Base-by-base conservation (phyloP, 2,113 vertebrate species). In the Stictonetta naevosa region DNA sequence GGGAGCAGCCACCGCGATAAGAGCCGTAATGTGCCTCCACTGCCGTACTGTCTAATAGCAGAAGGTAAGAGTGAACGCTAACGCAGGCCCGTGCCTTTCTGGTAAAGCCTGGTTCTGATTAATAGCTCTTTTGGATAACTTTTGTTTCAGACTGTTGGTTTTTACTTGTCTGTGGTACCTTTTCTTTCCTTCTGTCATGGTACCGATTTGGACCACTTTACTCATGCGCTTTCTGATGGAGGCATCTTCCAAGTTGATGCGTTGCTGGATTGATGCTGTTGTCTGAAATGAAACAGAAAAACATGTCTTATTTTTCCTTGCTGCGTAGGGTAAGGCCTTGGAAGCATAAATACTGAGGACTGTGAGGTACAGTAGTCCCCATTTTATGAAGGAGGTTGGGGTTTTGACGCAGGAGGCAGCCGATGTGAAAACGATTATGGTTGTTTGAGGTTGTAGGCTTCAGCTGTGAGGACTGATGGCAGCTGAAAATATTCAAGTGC, bases 11-110 rank as follows among this genome's bases (percentile, higher is more conserved):
- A 5, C 46, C 28, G 40, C 1, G 4, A 72, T 0, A 55, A 23
- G 36, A 13, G 55, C 46, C 0, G 1, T 0, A 3, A 11, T 0
- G 1, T 79, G 31, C 62, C 33, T 36, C 63, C 29, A 6, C 42
- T 0, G 0, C 38, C 16, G 40, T 63, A 12, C 60, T 3, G 1
- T 31, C 3, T 79, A 42, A 28, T 53, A 48, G 42, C 21, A n/a
- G 58, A 20, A 67, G 63, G 6, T 22, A 52, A 26, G 19, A 44
- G 12, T 25, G 50, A 66, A 87, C 20, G 6, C 38, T 53, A 23
- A 21, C 0, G 1, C 40, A 78, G 36, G 19, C 50, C 29, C 1
- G 0, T 84, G 14, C 40, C 44, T 38, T 80, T 83, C 42, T 83
- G 42, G 33, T 87, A 40, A 62, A 84, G 28, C 55, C 58, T 67